phyloP scores from a whole-genome alignment of 1,140 invertebrate genomes.

The Ceratina australensis region DNA sequence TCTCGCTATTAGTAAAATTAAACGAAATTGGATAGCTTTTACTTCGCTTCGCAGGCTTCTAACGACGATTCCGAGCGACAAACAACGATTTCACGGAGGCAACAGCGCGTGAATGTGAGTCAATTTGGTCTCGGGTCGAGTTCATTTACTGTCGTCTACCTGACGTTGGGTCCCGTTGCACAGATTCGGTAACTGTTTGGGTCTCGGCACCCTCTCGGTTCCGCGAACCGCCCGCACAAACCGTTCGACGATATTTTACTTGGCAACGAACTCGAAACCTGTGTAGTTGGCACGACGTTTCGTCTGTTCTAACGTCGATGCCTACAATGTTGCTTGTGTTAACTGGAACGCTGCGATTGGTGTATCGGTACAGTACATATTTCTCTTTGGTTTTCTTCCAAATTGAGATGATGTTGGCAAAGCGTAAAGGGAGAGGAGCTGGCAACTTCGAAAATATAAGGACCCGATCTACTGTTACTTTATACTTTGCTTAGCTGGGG shows the following conservation, averaged over 20 bases:
- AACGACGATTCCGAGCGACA: not conserved
- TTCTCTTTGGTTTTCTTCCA: no score
- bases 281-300: not conserved
- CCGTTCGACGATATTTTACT: conserved; percentile 45
- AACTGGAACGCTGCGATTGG: not conserved
- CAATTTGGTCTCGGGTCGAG: conserved; percentile 16
- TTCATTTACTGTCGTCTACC: conserved; percentile 40
- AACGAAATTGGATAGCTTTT: not conserved
- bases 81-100: conserved; percentile 27
- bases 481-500: no score
- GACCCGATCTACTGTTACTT: no score
- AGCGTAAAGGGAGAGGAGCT: no score
- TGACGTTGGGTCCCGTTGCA: conserved; percentile 31
- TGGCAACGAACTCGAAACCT: not conserved
- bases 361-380: not conserved
- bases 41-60: not conserved
- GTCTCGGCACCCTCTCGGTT: not conserved
- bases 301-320: not conserved
- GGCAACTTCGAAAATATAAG: no score
- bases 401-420: no score
- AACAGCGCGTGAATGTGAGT: conserved; percentile 45
- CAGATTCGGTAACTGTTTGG: conserved; percentile 11
- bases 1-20: conserved; percentile 23
- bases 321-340: conserved; percentile 16
- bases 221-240: conserved; percentile 1